A percentile compares a stretch with the other conserved stretches of the same genome.
These are phyloP conservation scores for Ptychoptera albimana DNA, from an alignment of 2,888 invertebrate species.

Conservation along the genomic window DNA sequence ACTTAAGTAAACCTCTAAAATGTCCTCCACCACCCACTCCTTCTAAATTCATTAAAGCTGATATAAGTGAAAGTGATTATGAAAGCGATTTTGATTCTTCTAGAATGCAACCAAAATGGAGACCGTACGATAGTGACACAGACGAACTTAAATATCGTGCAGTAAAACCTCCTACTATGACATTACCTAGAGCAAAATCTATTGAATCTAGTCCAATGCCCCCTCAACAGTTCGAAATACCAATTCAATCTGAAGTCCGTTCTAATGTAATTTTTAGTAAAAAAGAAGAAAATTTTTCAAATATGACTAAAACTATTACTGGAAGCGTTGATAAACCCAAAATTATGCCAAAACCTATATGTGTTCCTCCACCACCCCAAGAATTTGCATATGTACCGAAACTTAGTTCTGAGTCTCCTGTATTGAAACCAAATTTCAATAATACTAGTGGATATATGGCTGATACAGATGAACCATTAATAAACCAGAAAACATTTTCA, in stretches of 20 bases:
- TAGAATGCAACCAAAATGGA: conserved; percentile 41
- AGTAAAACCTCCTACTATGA: conserved; percentile 34
- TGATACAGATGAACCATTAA: conserved; percentile 49
- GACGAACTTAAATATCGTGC: conserved; percentile 42
- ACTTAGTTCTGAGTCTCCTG: conserved; percentile 33
- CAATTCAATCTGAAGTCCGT: conserved; percentile 16
- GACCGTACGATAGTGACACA: conserved; percentile 44
- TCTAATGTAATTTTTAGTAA: no score
- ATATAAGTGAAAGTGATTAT: conserved; percentile 46
- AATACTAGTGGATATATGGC: conserved; percentile 47
- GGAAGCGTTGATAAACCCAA: conserved; percentile 14
- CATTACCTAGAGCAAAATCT: conserved; percentile 33
- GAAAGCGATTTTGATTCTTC: conserved; percentile 47
- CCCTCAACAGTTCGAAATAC: conserved; percentile 30
- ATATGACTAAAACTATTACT: conserved; percentile 19
- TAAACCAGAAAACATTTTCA: not conserved
- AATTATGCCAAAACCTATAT: conserved; percentile 1
- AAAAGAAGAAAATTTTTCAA: no score
- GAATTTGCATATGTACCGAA: conserved; percentile 13
- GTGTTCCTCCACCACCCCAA: not conserved
- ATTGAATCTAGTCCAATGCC: conserved; percentile 38
- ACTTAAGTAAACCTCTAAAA: conserved; percentile 25
- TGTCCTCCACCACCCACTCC: conserved; percentile 39
- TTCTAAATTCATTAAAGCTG: conserved; percentile 38
- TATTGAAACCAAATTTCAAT: conserved; percentile 31